phyloP scores from a whole-genome alignment of 2,113 vertebrate species.

The Syngnathus typhle region DNA sequence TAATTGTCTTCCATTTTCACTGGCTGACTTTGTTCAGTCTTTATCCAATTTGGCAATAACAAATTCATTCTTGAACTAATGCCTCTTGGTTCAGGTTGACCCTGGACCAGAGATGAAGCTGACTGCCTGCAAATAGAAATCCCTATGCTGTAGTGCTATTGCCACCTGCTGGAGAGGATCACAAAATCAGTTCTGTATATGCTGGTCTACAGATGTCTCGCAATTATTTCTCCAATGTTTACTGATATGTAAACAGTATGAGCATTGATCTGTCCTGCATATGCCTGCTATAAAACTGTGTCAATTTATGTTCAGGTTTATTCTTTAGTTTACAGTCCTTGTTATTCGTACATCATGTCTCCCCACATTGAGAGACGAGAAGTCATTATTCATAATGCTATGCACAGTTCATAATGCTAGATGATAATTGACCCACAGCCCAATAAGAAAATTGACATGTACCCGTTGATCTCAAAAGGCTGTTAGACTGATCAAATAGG shows the following conservation, averaged over 20 bases:
- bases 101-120: slow-evolving; percentile 27
- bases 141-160: slow-evolving; percentile 33
- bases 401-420: neutral
- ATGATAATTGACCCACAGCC: neutral
- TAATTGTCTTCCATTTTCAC: neutral
- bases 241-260: neutral
- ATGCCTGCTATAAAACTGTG: neutral
- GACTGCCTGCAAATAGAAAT: neutral
- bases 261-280: neutral
- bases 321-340: neutral
- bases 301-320: neutral
- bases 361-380: neutral
- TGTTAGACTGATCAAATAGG: slow-evolving; percentile 12
- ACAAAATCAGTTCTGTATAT: neutral
- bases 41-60: neutral
- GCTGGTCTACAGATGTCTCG: neutral
- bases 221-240: slow-evolving; percentile 2
- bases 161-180: slow-evolving; percentile 53
- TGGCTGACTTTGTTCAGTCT: neutral
- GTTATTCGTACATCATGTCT: neutral
- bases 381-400: neutral
- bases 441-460: neutral
- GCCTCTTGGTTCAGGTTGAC: slow-evolving; percentile 11
- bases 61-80: neutral
- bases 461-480: neutral